Evolutionary conservation across 2,888 invertebrate genomes (phyloP), one percentile per base, ranked within the genome.

Genomic region (Epsilonema sp.): DNA sequence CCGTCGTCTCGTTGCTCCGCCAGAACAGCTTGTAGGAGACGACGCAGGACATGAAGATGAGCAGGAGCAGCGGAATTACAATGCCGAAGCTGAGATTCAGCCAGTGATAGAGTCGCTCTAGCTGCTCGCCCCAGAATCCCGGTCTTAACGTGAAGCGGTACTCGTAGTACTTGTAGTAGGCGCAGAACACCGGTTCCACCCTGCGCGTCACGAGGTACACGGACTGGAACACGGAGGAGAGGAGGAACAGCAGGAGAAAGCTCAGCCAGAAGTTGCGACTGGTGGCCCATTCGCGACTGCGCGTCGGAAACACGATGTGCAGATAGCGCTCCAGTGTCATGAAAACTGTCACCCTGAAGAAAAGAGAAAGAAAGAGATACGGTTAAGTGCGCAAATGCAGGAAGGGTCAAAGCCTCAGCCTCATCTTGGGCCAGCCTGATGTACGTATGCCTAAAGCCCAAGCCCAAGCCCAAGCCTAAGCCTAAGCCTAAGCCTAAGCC

Each of bases 321-420:
- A 47, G 25, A 20, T 36, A 47, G 3, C 47, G 36, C 22, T 47
- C 47, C 24, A 47, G 19, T 13, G 47, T 47, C 47, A 47, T 47
- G 41, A 43, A 19, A 5, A 47, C 42, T 2, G 37, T 43, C 4
- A 47, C 24, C 47, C 47, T 47, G 23, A 13, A 46, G 20, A 22
- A 4, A 41, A 46, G 4, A 38, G 11, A 37, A 40, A 8, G 40
- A 20, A 5, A 8, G n/a, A n/a, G n/a, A n/a, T n/a, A n/a, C n/a
- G n/a, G n/a, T n/a, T n/a, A n/a, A n/a, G 37, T 16, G n/a, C 3
- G 16, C 20, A 19, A 19, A 37, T 37, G 3, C 20, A 4, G 37
- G 16, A 11, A n/a, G n/a, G n/a, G n/a, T n/a, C n/a, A n/a, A n/a
- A n/a, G n/a, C n/a, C n/a, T n/a, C n/a, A n/a, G n/a, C n/a, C n/a